Evolutionary conservation across 2,797 vertebrate genomes (phyloP).

Genomic region (Myiotriccus ornatus): DNA sequence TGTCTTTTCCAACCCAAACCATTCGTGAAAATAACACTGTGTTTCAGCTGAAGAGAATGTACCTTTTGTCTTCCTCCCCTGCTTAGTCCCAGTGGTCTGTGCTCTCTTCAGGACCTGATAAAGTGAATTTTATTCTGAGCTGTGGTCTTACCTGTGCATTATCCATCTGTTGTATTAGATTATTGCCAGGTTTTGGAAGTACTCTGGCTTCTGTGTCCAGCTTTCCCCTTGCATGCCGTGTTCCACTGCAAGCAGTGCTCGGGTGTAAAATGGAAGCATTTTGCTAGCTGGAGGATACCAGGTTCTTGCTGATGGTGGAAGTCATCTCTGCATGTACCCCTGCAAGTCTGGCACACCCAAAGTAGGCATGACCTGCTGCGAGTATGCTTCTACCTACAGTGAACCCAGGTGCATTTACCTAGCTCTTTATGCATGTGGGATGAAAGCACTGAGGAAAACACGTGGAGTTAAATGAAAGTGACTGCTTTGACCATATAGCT

Average conservation of each 20-base stretch:
- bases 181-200: not conserved
- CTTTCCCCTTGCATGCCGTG: not conserved
- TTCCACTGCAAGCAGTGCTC: not conserved
- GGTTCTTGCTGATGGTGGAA: not conserved
- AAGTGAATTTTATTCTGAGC: not conserved
- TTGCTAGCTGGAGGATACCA: not conserved
- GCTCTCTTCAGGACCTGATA: not conserved
- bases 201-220: not conserved
- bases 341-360: not conserved
- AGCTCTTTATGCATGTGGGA: fast-evolving
- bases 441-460: not conserved
- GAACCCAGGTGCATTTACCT: not conserved
- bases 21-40: not conserved
- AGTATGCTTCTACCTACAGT: not conserved
- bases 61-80: not conserved
- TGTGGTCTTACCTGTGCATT: not conserved
- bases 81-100: not conserved
- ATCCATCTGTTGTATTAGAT: not conserved
- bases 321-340: not conserved
- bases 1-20: not conserved
- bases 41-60: not conserved
- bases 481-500: not conserved
- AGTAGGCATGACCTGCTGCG: not conserved
- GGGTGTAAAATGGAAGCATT: not conserved
- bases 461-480: fast-evolving